Conservation (phyloP, 2,888 invertebrate species). For the Caenorhabditis sp. region DNA sequence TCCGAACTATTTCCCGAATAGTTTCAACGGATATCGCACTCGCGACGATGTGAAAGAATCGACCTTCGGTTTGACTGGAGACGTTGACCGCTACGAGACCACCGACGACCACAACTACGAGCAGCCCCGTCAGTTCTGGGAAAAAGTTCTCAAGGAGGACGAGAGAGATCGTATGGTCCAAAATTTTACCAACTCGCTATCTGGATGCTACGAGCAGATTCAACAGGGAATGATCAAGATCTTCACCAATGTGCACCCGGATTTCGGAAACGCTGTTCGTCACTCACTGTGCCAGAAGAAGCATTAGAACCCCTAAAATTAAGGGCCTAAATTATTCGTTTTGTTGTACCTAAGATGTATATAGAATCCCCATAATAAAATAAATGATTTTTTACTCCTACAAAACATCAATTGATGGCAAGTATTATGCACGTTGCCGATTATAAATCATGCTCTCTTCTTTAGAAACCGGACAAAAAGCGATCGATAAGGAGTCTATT, state of each 20-base stretch:
- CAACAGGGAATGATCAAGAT: slow-evolving; percentile 91
- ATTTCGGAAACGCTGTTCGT: slow-evolving; percentile 87
- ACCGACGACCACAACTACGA: slow-evolving; percentile 93
- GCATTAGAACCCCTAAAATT: slow-evolving; percentile 2
- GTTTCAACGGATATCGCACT: slow-evolving; percentile 91
- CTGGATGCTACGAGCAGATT: slow-evolving; percentile 89
- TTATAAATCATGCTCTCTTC: slow-evolving; percentile 37
- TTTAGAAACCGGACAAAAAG: slow-evolving; percentile 13
- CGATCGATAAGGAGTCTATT: slow-evolving; percentile 22
- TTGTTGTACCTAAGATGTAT: slow-evolving; percentile 1
- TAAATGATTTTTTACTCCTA: no score
- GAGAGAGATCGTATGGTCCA: slow-evolving; percentile 88
- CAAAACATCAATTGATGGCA: neutral
- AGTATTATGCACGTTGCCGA: slow-evolving; percentile 17
- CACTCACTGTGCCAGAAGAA: slow-evolving; percentile 47
- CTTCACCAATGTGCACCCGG: slow-evolving; percentile 90
- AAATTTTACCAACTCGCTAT: slow-evolving; percentile 91
- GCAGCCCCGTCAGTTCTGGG: slow-evolving; percentile 91
- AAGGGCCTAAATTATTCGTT: neutral
- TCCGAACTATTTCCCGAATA: slow-evolving; percentile 98
- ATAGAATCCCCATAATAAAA: slow-evolving; percentile 10
- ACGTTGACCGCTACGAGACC: slow-evolving; percentile 89
- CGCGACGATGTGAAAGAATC: slow-evolving; percentile 83
- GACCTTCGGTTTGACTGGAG: slow-evolving; percentile 87
- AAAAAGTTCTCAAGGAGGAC: slow-evolving; percentile 88